Conservation (phyloP, 2,797 vertebrate genomes). For the Platalea minor region DNA sequence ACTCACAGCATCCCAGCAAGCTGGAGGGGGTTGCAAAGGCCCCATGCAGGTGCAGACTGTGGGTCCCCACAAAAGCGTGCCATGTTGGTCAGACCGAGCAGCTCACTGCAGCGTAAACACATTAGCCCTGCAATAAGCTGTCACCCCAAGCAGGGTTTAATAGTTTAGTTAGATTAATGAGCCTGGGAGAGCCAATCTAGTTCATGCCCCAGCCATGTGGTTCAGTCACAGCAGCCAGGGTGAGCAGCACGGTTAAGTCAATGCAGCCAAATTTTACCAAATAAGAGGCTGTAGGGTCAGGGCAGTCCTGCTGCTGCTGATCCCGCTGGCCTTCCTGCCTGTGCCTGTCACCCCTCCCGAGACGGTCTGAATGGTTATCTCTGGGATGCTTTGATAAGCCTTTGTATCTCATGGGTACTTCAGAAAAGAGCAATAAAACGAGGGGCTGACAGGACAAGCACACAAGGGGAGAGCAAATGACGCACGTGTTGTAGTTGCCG, state of each 20-base stretch:
- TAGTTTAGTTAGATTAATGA: background rate
- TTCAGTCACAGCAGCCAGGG: background rate
- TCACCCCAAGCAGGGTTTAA: background rate
- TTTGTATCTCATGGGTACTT: background rate
- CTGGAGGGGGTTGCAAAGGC: background rate
- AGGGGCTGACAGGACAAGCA: background rate
- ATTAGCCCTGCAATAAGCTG: background rate
- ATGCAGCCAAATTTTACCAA: background rate
- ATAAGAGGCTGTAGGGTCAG: background rate
- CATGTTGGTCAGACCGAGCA: accelerated
- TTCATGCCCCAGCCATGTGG: accelerated
- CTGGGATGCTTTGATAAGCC: background rate
- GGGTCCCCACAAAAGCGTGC: background rate
- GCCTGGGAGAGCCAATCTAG: accelerated
- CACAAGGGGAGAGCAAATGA: background rate
- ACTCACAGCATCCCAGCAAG: background rate
- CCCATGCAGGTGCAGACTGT: accelerated
- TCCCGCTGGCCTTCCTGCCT: accelerated
- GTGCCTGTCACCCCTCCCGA: accelerated
- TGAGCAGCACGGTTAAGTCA: background rate
- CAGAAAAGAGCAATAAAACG: background rate
- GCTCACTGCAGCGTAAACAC: background rate
- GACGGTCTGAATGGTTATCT: background rate
- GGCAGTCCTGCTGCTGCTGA: accelerated
- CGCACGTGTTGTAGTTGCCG: accelerated